A percentile compares a stretch with the other conserved stretches of the same genome.
phyloP scores from a whole-genome alignment of 2,888 invertebrate genomes.

The Orthosia cruda region DNA sequence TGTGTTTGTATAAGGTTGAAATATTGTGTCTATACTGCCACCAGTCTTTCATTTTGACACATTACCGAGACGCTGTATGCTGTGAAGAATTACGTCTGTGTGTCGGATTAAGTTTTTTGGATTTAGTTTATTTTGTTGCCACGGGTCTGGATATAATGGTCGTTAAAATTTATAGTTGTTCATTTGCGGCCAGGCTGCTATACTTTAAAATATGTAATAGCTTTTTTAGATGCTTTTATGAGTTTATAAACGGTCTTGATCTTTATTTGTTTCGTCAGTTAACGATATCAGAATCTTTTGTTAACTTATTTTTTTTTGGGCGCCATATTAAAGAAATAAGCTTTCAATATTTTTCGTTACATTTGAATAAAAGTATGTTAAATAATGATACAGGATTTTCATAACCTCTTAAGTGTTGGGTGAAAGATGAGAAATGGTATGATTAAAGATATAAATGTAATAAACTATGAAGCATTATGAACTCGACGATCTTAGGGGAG shows the following conservation, averaged over 20 bases:
- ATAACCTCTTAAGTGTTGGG: no score
- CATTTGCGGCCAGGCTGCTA: no score
- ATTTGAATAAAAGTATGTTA: no score
- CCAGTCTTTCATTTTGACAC: neutral
- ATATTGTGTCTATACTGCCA: conserved; percentile 10
- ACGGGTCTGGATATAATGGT: neutral
- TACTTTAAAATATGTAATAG: neutral
- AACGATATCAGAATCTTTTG: neutral
- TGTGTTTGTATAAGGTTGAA: conserved; percentile 22
- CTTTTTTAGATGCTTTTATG: neutral
- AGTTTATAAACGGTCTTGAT: neutral
- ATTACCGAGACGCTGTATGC: neutral
- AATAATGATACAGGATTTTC: no score
- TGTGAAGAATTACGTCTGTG: neutral
- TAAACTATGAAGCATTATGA: no score
- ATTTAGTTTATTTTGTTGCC: no score
- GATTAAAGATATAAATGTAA: neutral
- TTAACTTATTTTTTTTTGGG: neutral
- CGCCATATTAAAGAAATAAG: no score
- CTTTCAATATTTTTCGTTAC: no score
- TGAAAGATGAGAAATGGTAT: neutral
- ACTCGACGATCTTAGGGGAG: no score
- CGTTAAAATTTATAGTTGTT: neutral
- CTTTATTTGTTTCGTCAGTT: neutral
- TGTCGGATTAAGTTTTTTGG: neutral